Base-by-base conservation (phyloP, 2,113 vertebrate species). In the Oxyruncus cristatus region DNA sequence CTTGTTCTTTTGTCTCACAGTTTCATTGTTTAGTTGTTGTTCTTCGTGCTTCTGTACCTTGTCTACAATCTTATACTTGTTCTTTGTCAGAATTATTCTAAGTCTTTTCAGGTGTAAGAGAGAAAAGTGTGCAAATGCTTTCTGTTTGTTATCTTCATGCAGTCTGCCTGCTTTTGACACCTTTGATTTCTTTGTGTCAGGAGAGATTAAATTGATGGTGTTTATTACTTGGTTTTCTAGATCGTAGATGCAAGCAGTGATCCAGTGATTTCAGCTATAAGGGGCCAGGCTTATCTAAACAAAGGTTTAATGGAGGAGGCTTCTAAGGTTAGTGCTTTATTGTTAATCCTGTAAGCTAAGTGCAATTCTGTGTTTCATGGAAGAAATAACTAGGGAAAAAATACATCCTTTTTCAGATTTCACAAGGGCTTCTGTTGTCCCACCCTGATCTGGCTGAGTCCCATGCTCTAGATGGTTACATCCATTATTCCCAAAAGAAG, bases 231-330 rank as follows among this genome's bases (percentile, higher is more conserved):
- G 30, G 5, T 83, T 97, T 97, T 98, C 90, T 94, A 99, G 99
- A 95, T 99, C 92, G 96, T 96, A 55, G 98, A 98, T 97, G 97
- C 97, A 90, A 97, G 96, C 93, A 98, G 98, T 82, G 97, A 99
- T 59, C 98, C 98, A 6, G 80, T 92, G 88, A 83, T 99, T 73
- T 86, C 98, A 81, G 97, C 98, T 62, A 70, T 99, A 35, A 99
- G 98, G 97, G 98, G 98, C 85, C 98, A 94, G 77, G 98, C 98
- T 53, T 98, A 97, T 83, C 92, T 99, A 50, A 99, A 98, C 89
- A 99, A 98, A 97, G 98, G 98, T 39, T 97, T 98, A 59, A 39
- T 97, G 61, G 98, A 98, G 84, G 93, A 99, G 95, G 98, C 98
- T 84, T 97, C 97, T 59, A 98, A 99, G 99, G 99, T 99, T 93